A percentile compares a stretch with the other conserved stretches of the same genome.
Evolutionary conservation across 2,797 vertebrate species (phyloP).

Genomic region (Melanotaenia boesemani): DNA sequence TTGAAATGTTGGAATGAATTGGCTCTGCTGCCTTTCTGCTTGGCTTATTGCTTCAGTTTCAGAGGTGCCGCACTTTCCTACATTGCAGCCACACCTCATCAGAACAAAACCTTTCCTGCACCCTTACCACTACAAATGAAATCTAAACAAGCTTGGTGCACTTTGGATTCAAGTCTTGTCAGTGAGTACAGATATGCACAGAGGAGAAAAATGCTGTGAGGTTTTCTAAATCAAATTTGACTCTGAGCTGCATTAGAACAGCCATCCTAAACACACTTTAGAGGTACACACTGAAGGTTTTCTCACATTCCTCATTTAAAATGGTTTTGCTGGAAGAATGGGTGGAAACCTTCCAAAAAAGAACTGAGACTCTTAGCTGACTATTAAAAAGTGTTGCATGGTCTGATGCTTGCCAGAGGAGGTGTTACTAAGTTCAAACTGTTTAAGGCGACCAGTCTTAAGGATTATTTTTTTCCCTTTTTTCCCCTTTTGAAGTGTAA

Average conservation of each 20-base stretch:
- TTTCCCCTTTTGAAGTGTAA: neutral
- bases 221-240: too few relatives aligned
- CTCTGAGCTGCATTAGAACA: neutral
- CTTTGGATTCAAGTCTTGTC: too few relatives aligned
- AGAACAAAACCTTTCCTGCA: neutral
- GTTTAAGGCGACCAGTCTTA: neutral
- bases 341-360: neutral
- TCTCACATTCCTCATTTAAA: neutral
- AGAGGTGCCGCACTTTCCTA: neutral
- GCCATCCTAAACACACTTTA: neutral
- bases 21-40: neutral
- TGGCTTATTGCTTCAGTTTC: conserved; percentile 2
- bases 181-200: too few relatives aligned
- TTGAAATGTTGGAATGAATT: neutral
- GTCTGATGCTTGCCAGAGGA: neutral
- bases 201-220: too few relatives aligned
- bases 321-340: neutral
- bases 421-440: neutral
- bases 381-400: neutral
- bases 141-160: too few relatives aligned
- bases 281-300: neutral
- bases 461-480: neutral
- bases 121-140: too few relatives aligned
- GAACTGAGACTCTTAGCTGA: neutral
- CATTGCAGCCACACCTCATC: neutral